These are phyloP conservation scores for Chaetura pelagica DNA, from an alignment of 2,113 vertebrate species.

Conservation along the genomic window DNA sequence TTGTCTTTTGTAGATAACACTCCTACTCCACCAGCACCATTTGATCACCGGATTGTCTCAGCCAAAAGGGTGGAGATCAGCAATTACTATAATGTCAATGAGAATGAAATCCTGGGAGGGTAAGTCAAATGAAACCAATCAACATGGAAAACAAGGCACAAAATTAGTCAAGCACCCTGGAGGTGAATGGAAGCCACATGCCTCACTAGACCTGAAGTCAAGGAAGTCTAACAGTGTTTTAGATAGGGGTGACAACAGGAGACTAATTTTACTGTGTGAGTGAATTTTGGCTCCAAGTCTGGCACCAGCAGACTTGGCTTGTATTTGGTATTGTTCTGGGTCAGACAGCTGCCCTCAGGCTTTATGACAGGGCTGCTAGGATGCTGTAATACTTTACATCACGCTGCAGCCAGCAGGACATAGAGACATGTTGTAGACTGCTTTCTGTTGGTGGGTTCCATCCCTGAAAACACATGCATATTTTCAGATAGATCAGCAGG, in stretches of 20 bases:
- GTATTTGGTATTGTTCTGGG: not conserved
- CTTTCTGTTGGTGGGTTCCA: not conserved
- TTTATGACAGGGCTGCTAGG: not conserved
- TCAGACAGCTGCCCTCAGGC: slow-evolving; percentile 13
- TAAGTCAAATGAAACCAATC: slow-evolving; percentile 74
- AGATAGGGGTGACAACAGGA: not conserved
- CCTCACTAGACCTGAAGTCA: not conserved
- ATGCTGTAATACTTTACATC: not conserved
- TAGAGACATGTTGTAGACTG: not conserved
- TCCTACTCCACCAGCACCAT: slow-evolving; percentile 86
- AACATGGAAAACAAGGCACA: not conserved
- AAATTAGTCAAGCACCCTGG: not conserved
- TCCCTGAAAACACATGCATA: not conserved
- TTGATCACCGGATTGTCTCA: slow-evolving; percentile 91
- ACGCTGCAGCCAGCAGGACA: not conserved
- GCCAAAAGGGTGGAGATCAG: slow-evolving; percentile 85
- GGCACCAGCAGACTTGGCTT: not conserved
- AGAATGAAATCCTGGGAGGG: slow-evolving; percentile 91
- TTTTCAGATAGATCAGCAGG: not conserved
- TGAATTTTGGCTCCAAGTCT: slow-evolving; percentile 13
- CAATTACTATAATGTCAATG: slow-evolving; percentile 87
- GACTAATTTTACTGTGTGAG: not conserved
- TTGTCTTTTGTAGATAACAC: slow-evolving; percentile 76
- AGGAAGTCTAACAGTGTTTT: not conserved
- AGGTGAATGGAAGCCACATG: not conserved